phyloP scores from a whole-genome alignment of 1,140 invertebrate genomes.

The Monochamus saltuarius region DNA sequence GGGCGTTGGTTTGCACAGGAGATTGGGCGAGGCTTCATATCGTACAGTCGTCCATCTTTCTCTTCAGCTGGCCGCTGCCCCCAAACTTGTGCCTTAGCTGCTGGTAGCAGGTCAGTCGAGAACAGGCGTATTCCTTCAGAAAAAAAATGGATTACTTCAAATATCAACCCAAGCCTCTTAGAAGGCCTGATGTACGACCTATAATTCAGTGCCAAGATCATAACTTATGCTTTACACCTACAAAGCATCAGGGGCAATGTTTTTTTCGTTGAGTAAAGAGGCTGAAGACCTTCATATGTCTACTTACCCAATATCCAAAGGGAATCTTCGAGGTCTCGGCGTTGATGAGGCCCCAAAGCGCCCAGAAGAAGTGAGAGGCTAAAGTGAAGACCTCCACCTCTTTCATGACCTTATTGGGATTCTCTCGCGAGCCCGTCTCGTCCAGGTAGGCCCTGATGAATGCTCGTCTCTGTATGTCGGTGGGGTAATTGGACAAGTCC shows the following conservation, averaged over 20 bases:
- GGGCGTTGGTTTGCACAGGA: background rate
- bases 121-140: slow-evolving; percentile 53
- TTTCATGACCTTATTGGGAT: slow-evolving; percentile 63
- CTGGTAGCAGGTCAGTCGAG: slow-evolving; percentile 44
- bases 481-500: slow-evolving; percentile 68
- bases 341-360: slow-evolving; percentile 87
- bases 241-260: background rate
- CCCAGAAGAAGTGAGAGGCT: slow-evolving; percentile 92
- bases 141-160: background rate
- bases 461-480: slow-evolving; percentile 69
- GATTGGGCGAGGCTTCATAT: background rate
- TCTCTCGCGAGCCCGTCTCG: slow-evolving; percentile 51
- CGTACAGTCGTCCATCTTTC: slow-evolving; percentile 31
- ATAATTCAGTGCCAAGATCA: background rate
- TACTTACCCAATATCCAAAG: slow-evolving; percentile 91
- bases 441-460: slow-evolving; percentile 47
- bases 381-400: slow-evolving; percentile 84
- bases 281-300: background rate
- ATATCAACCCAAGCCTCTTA: no score
- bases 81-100: slow-evolving; percentile 56
- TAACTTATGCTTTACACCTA: no score
- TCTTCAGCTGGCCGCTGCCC: slow-evolving; percentile 27
- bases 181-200: no score
- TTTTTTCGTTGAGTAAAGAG: no score
- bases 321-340: slow-evolving; percentile 84